Percentiles rank a stretch among this genome's conserved stretches.
Conservation (phyloP, 1,140 invertebrate genomes). For the Drosophila oshimai region DNA sequence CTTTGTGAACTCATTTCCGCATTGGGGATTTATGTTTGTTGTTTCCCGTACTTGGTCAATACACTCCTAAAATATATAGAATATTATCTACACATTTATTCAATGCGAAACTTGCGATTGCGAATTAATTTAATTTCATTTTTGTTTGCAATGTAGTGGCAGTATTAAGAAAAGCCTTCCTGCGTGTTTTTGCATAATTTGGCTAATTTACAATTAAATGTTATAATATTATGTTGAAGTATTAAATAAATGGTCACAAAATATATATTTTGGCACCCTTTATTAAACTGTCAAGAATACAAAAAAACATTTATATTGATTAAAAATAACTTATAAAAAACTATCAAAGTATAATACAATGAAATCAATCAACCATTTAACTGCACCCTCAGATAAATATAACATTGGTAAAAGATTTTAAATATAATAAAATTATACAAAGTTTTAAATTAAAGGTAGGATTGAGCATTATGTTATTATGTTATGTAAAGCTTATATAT, state of each 20-base stretch:
- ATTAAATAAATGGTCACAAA: not conserved
- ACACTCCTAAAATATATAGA: not conserved
- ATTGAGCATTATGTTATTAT: too few relatives aligned
- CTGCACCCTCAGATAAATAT: too few relatives aligned
- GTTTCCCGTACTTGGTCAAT: not conserved
- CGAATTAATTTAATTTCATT: not conserved
- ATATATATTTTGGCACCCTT: not conserved
- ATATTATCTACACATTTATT: not conserved
- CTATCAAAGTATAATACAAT: too few relatives aligned
- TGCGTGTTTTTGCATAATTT: not conserved
- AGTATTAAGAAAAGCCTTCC: not conserved
- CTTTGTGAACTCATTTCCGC: slow-evolving; percentile 4
- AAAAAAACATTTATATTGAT: too few relatives aligned
- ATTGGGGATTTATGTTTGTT: not conserved
- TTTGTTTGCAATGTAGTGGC: not conserved
- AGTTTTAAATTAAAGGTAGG: too few relatives aligned
- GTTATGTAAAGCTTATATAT: too few relatives aligned
- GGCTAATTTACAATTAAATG: not conserved
- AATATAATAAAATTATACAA: too few relatives aligned
- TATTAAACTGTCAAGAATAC: too few relatives aligned
- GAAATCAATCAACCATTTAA: too few relatives aligned
- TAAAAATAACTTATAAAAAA: too few relatives aligned
- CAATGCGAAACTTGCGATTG: not conserved
- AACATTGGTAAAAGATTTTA: too few relatives aligned
- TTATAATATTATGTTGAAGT: too few relatives aligned